Evolutionary conservation across 2,888 invertebrate species (phyloP), one percentile per base, ranked within the genome.

Genomic region (Dorcus parallelipipedus): DNA sequence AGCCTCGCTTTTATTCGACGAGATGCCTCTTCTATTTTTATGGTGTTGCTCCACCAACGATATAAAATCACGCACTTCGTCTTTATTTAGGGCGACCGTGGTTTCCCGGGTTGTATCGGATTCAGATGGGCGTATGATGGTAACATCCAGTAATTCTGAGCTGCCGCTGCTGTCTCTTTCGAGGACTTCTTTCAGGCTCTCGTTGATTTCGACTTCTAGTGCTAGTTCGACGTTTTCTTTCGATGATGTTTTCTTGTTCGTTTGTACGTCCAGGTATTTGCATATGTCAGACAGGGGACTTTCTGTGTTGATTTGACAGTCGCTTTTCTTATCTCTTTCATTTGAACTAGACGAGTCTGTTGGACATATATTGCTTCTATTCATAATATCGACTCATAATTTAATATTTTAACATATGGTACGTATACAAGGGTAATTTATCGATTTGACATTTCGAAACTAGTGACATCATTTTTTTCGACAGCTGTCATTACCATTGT

Each of bases 141-240:
- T 77, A 3, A 77, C 76, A 60, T 77, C 77, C 17, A 77, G 56
- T 33, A 74, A 62, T 3, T 72, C 67, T 4, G 72, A 71, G 33
- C 64, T 63, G 57, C 68, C 67, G 61, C 69, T 70, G 55, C 71
- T 66, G 0, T 73, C 71, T 9, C 66, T 69, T 10, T 69, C 64
- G 20, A 76, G 68, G 23, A 76, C 67, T 20, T 72, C 68, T 43
- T 68, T 69, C 4, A 74, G 66, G 53, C 71, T 73, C 45, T 73
- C 72, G 54, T 73, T 71, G 63, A 76, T 73, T 63, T 78, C 76
- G 3, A 77, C 69, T 60, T 77, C 76, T 20, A 78, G 61, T 10
- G 70, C 72, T 14, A 76, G 64, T 60, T 73, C 73, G 20, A 71
- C 66, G 59, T 59, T 52, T 17, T 58, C 58, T 33, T 52, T 53